Base-by-base conservation (phyloP, 2,888 invertebrate species). In the Aphrophora alni region DNA sequence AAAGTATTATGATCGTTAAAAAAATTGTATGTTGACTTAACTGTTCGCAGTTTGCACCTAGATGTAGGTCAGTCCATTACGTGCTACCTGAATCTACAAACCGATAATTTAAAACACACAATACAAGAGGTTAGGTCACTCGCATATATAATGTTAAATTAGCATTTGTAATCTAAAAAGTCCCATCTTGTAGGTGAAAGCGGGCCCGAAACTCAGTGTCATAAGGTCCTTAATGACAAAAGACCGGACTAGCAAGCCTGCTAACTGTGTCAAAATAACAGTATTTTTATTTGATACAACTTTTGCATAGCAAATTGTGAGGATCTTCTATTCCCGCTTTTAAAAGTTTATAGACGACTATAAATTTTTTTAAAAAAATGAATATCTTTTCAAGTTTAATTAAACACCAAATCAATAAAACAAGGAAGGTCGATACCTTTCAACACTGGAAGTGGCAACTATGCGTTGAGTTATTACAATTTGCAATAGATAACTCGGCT, bases 221-320 rank as follows among this genome's bases (percentile, higher is more conserved):
- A 59, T 59, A 59, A 59, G 59, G n/a, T 59, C 59, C 5, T 59
- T 21, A 59, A 59, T 21, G 59, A 59, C 59, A 21, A 59, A 59
- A 59, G 1, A 59, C 59, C 59, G 59, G 59, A 59, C 21, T 14
- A 21, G 2, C 5, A 59, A n/a, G n/a, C n/a, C n/a, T n/a, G n/a
- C n/a, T n/a, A n/a, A 59, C 59, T 59, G 59, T 59, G 59, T 59
- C 59, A 21, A 59, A 59, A 59, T 59, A 59, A 59, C 59, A 59
- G 59, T 59, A 59, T n/a, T 59, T 59, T 59, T 59, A 59, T 21
- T 59, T n/a, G 59, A 44, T 33, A 33, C 33, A 10, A 33, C 33
- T 7, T 33, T 33, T 4, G 4, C 33, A 33, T n/a, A n/a, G n/a
- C n/a, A n/a, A n/a, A n/a, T n/a, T n/a, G n/a, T n/a, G n/a, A n/a